A percentile compares a stretch with the other conserved stretches of the same genome.
Conservation (phyloP, 2,113 vertebrate species). For the Phalacrocorax brasilianus region DNA sequence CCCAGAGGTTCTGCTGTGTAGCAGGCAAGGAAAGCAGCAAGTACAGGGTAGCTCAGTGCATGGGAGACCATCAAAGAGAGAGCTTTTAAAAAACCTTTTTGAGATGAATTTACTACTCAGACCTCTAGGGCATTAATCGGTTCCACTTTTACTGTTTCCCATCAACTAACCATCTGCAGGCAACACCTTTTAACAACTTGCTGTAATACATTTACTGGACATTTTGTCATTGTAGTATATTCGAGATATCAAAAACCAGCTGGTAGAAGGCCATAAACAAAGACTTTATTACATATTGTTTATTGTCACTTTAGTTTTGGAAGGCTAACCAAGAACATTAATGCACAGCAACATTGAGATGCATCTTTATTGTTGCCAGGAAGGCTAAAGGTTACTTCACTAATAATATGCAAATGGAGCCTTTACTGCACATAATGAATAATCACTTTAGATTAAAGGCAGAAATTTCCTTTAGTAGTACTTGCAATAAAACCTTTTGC, state of each 20-base stretch:
- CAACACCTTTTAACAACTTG: constrained; percentile 73
- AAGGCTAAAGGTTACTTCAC: constrained; percentile 74
- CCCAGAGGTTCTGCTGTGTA: not conserved
- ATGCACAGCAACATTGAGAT: constrained; percentile 45
- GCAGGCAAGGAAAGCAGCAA: not conserved
- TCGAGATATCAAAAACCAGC: constrained; percentile 74
- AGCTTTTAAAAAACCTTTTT: constrained; percentile 52
- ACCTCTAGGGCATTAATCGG: constrained; percentile 61
- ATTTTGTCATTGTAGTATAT: constrained; percentile 76
- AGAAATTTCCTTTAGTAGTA: constrained; percentile 73
- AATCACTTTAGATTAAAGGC: constrained; percentile 74
- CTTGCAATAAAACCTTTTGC: constrained; percentile 74
- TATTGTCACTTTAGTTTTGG: constrained; percentile 64
- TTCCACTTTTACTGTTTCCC: constrained; percentile 71
- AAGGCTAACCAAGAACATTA: constrained; percentile 51
- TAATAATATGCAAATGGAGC: constrained; percentile 77
- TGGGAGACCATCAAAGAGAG: not conserved
- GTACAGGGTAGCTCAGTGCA: not conserved
- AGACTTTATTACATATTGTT: constrained; percentile 70
- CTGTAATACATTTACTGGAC: constrained; percentile 75
- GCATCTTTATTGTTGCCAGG: constrained; percentile 59
- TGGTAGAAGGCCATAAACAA: constrained; percentile 73
- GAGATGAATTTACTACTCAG: constrained; percentile 62
- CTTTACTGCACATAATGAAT: constrained; percentile 76
- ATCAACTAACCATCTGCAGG: constrained; percentile 76